A percentile compares a stretch with the other conserved stretches of the same genome.
phyloP scores from a whole-genome alignment of 2,888 invertebrate species.

The Coelopa pilipes region DNA sequence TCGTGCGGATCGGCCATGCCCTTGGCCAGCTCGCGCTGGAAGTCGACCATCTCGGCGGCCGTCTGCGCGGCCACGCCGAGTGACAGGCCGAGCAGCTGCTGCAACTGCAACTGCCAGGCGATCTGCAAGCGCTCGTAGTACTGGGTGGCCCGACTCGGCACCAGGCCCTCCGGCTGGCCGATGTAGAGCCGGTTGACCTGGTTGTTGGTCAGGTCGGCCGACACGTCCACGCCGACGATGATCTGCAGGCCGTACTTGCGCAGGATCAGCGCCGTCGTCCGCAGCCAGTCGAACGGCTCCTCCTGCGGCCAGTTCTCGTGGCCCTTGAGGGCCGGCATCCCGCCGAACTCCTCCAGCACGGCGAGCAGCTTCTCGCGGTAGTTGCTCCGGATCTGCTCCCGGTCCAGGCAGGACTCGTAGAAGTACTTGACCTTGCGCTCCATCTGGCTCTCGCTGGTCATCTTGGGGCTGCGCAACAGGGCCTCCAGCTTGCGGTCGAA shows the following conservation, averaged over 20 bases:
- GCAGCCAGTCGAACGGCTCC: conserved; percentile 54
- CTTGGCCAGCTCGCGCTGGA: conserved; percentile 49
- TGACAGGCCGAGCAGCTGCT: conserved; percentile 51
- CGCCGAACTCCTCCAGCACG: conserved; percentile 57
- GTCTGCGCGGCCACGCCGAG: conserved; percentile 43
- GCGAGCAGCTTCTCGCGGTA: conserved; percentile 48
- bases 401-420: conserved; percentile 59
- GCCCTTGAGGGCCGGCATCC: conserved; percentile 59
- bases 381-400: conserved; percentile 24
- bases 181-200: conserved; percentile 56
- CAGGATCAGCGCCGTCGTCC: conserved; percentile 53
- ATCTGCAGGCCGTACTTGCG: conserved; percentile 56
- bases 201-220: conserved; percentile 52
- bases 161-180: conserved; percentile 51
- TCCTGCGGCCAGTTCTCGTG: conserved; percentile 52
- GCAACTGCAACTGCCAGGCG: conserved; percentile 44
- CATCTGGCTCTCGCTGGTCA: conserved; percentile 50
- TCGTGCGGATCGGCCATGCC: conserved; percentile 47
- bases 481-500: conserved; percentile 53
- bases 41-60: conserved; percentile 49
- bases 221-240: conserved; percentile 53
- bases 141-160: conserved; percentile 38
- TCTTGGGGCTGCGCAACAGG: conserved; percentile 48
- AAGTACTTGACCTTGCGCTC: conserved; percentile 60
- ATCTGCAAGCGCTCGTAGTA: conserved; percentile 38